Evolutionary conservation across 2,113 vertebrate species (phyloP).

Genomic region (Calyptommatus sinebrachiatus): DNA sequence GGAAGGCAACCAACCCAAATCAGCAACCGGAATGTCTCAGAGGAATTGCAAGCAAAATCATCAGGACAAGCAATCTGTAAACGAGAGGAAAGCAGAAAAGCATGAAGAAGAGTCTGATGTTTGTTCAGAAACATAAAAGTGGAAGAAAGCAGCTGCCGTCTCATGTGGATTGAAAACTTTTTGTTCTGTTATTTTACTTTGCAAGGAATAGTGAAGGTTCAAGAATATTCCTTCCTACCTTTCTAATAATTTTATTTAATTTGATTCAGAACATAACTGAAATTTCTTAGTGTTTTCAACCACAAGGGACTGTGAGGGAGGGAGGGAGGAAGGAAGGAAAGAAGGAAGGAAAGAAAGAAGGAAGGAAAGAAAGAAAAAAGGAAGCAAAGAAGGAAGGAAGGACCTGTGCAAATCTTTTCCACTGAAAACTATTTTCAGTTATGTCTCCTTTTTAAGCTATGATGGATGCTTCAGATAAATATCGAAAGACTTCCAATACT

Average conservation of each 20-base stretch:
- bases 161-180: background rate
- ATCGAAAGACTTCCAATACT: no score
- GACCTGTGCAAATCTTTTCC: no score
- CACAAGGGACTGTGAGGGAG: no score
- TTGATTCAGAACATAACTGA: background rate
- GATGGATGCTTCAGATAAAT: no score
- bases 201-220: background rate
- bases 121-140: background rate
- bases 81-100: background rate
- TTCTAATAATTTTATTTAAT: background rate
- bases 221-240: background rate
- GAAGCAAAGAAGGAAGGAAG: no score
- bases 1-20: background rate
- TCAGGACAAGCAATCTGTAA: background rate
- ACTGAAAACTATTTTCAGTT: no score
- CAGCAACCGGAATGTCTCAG: background rate
- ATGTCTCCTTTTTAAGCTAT: no score
- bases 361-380: no score
- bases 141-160: background rate
- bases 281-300: no score
- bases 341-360: background rate
- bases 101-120: background rate
- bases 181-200: background rate
- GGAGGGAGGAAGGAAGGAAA: background rate
- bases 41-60: background rate